Evolutionary conservation across 1,140 invertebrate species (phyloP).

Genomic region (Musca domestica): DNA sequence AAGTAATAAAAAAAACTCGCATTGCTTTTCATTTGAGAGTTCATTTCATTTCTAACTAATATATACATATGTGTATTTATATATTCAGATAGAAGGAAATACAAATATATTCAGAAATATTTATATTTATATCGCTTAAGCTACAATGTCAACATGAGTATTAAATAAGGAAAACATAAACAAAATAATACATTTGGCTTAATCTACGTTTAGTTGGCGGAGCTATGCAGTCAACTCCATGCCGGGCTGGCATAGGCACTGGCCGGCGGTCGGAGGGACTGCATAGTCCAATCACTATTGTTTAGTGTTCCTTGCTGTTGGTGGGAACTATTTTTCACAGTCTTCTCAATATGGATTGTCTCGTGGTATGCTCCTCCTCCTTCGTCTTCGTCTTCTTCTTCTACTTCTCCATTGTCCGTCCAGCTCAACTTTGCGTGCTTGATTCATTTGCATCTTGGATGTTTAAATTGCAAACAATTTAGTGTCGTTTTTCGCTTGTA

Average conservation of each 20-base stretch:
- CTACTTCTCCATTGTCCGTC: conserved; percentile 16
- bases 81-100: too few species aligned
- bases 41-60: too few species aligned
- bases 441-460: conserved; percentile 23
- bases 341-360: conserved; percentile 45
- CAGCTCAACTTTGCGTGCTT: conserved; percentile 23
- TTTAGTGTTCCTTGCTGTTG: background rate
- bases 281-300: background rate
- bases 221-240: background rate
- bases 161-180: too few species aligned
- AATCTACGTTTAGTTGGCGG: conserved; percentile 33
- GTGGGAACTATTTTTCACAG: conserved; percentile 27
- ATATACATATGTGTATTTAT: too few species aligned
- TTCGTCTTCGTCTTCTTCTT: conserved; percentile 23
- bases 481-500: conserved; percentile 14
- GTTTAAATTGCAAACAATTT: conserved; percentile 7
- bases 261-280: background rate
- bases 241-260: background rate
- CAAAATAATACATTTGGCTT: conserved; percentile 49
- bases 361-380: conserved; percentile 39
- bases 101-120: too few species aligned
- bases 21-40: too few species aligned
- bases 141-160: too few species aligned
- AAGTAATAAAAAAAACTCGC: too few species aligned
- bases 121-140: too few species aligned